Evolutionary conservation across 2,797 vertebrate species (phyloP).

Genomic region (Pelochelys cantorii): DNA sequence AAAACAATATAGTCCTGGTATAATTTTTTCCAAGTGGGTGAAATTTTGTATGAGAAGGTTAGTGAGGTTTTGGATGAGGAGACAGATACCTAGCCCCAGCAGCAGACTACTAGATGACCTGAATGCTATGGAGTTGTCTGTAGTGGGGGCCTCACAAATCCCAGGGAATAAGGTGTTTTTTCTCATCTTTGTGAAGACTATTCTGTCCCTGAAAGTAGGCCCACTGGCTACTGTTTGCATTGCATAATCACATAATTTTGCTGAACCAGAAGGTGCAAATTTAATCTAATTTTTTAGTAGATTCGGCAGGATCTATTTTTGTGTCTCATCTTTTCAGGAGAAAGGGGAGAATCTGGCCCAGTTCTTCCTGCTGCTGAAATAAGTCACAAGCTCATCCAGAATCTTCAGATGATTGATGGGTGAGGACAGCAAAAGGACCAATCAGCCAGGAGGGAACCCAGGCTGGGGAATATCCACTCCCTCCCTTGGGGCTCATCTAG

Average conservation of each 20-base stretch:
- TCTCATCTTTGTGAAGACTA: neutral
- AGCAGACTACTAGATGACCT: neutral
- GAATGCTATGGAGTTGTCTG: neutral
- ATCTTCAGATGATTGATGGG: neutral
- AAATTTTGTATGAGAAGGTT: neutral
- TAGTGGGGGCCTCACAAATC: neutral
- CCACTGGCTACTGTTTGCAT: neutral
- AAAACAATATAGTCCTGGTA: neutral
- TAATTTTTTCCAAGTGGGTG: neutral
- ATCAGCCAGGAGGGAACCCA: neutral
- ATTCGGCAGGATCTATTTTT: neutral
- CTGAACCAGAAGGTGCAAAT: neutral
- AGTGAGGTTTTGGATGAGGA: neutral
- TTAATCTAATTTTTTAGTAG: neutral
- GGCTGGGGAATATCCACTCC: neutral
- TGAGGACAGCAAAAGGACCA: neutral
- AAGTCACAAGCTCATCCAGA: neutral
- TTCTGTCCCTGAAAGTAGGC: neutral
- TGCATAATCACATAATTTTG: neutral
- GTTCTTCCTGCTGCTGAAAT: neutral
- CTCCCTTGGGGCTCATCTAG: too few relatives aligned
- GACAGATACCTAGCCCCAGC: too few relatives aligned
- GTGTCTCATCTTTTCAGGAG: rapidly evolving
- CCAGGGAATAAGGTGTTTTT: neutral
- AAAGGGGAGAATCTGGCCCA: neutral